Evolutionary conservation across 2,797 vertebrate species (phyloP).

Genomic region (Sardinella longiceps): DNA sequence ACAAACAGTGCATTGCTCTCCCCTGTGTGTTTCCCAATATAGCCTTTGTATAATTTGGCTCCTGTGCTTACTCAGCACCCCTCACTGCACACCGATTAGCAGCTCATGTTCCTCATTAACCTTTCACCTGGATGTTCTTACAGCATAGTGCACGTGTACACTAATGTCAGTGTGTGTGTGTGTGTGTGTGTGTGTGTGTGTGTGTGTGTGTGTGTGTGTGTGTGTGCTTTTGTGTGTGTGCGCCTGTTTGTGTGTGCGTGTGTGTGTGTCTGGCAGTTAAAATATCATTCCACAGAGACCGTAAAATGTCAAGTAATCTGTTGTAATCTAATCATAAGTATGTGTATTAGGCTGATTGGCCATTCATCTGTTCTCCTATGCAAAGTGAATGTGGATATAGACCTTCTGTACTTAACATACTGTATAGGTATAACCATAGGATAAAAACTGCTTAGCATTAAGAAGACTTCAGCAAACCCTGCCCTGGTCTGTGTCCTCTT

Average conservation of each 20-base stretch:
- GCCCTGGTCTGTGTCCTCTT: background rate
- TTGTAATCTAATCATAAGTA: background rate
- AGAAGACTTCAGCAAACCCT: too few relatives aligned
- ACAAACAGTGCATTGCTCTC: background rate
- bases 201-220: background rate
- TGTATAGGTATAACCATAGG: too few relatives aligned
- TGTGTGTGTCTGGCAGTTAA: background rate
- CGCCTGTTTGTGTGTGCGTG: slow-evolving; percentile 12
- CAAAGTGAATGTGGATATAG: background rate
- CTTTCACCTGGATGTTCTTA: background rate
- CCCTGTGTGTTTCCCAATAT: background rate
- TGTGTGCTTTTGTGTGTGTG: background rate
- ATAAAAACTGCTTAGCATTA: too few relatives aligned
- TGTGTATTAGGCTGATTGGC: background rate
- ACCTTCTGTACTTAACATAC: too few relatives aligned
- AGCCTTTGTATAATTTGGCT: background rate
- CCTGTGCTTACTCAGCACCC: background rate
- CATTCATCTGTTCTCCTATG: background rate
- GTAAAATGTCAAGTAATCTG: background rate
- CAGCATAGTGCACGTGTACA: background rate
- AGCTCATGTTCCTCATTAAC: slow-evolving; percentile 5
- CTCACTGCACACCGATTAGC: background rate
- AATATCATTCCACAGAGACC: background rate
- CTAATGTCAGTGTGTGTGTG: background rate
- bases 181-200: slow-evolving; percentile 29